These are phyloP conservation scores for Camponotus vicinus DNA, from an alignment of 1,140 invertebrate genomes.

Conservation along the genomic window DNA sequence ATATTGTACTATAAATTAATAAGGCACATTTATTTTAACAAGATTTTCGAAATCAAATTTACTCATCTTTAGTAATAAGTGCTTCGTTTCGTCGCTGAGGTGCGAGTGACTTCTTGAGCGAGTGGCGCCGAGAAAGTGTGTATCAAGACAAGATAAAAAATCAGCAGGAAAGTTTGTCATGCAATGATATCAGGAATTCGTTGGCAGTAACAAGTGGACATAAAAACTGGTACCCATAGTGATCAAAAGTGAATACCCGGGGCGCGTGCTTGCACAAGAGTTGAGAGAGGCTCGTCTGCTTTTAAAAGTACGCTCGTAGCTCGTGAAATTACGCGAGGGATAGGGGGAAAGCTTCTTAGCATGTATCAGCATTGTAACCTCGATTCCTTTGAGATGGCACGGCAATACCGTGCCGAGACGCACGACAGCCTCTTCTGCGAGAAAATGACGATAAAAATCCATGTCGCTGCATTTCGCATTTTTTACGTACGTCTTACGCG, in stretches of 20 bases:
- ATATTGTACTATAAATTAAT: neutral
- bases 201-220: conserved; percentile 51
- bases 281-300: conserved; percentile 41
- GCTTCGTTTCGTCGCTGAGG: neutral
- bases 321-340: conserved; percentile 63
- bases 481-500: conserved; percentile 19
- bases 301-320: conserved; percentile 58
- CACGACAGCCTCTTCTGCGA: conserved; percentile 37
- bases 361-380: conserved; percentile 66
- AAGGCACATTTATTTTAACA: neutral
- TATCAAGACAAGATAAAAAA: conserved; percentile 41
- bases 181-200: conserved; percentile 20
- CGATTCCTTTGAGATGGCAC: conserved; percentile 60
- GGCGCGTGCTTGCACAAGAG: conserved; percentile 64
- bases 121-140: conserved; percentile 67
- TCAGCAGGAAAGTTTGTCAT: conserved; percentile 60
- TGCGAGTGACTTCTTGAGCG: conserved; percentile 17
- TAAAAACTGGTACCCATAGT: neutral
- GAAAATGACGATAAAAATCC: conserved; percentile 22
- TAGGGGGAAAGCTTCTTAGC: conserved; percentile 7
- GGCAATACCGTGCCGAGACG: conserved; percentile 41
- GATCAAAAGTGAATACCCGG: conserved; percentile 57
- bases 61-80: conserved; percentile 2
- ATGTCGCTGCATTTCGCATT: neutral
- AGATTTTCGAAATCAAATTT: conserved; percentile 1